phyloP scores from a whole-genome alignment of 1,140 invertebrate genomes.

The Tigriopus japonicus region DNA sequence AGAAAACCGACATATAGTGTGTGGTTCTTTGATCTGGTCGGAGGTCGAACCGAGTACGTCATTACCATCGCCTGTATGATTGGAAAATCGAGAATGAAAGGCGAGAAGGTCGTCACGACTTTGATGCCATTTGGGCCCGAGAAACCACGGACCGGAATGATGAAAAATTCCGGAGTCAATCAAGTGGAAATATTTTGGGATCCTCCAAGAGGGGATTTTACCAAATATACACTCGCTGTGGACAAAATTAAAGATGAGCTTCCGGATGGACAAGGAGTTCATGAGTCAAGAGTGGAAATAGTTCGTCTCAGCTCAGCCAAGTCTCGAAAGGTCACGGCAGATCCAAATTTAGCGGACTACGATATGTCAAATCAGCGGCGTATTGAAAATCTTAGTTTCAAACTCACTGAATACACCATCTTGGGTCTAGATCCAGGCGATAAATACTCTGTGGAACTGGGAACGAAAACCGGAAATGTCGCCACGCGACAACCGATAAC shows the following conservation, averaged over 20 bases:
- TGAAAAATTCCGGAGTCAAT: background rate
- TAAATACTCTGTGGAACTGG: background rate
- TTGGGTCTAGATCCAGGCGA: constrained; percentile 7
- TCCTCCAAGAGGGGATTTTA: constrained; percentile 12
- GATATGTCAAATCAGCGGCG: too few species aligned
- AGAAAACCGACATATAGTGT: background rate
- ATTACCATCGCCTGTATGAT: constrained; percentile 11
- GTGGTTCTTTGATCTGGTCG: constrained; percentile 12
- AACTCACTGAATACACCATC: constrained; percentile 5
- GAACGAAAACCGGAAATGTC: constrained; percentile 3
- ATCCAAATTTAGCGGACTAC: too few species aligned
- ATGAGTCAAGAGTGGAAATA: too few species aligned
- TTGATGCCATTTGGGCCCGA: constrained; percentile 12
- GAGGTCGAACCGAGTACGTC: constrained; percentile 11
- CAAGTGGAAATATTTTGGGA: constrained; percentile 12
- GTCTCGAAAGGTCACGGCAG: too few species aligned
- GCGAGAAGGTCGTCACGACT: constrained; percentile 12
- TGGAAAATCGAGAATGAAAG: constrained; percentile 13
- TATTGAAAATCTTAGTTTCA: background rate
- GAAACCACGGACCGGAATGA: constrained; percentile 7
- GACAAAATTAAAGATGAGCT: background rate
- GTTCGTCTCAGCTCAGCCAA: too few species aligned
- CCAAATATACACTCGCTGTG: constrained; percentile 2
- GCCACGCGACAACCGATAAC: constrained; percentile 9
- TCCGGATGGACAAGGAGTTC: too few species aligned